These are phyloP conservation scores for Pampusana beccarii DNA, from an alignment of 2,113 vertebrate species.

Conservation along the genomic window DNA sequence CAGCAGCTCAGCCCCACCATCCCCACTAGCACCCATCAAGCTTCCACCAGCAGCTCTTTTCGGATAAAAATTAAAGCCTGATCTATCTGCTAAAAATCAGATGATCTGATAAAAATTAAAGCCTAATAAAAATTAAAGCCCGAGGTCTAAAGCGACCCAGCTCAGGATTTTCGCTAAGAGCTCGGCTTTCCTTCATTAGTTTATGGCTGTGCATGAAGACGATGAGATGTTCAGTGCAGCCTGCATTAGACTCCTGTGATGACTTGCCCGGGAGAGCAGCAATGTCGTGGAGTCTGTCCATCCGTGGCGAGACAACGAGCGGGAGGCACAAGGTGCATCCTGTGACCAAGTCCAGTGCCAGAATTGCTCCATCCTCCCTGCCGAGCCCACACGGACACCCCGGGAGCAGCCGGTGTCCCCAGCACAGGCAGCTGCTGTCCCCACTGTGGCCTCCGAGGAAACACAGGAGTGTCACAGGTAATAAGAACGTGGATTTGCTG, in stretches of 20 bases:
- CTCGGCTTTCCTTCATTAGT: background rate
- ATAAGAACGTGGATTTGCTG: background rate
- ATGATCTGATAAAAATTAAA: background rate
- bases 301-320: background rate
- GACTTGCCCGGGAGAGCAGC: background rate
- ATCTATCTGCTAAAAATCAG: background rate
- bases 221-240: background rate
- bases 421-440: fast-evolving
- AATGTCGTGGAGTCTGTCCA: fast-evolving
- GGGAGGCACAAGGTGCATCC: background rate
- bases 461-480: background rate
- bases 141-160: background rate
- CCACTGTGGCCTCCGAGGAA: fast-evolving
- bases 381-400: background rate
- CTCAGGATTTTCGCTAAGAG: background rate
- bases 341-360: no score
- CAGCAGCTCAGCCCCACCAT: background rate
- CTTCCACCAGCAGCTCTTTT: background rate
- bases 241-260: background rate
- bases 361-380: background rate
- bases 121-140: background rate
- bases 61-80: background rate
- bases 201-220: background rate
- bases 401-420: background rate
- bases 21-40: background rate